Base-by-base conservation (phyloP, 2,113 vertebrate genomes). In the Hymenochirus boettgeri region DNA sequence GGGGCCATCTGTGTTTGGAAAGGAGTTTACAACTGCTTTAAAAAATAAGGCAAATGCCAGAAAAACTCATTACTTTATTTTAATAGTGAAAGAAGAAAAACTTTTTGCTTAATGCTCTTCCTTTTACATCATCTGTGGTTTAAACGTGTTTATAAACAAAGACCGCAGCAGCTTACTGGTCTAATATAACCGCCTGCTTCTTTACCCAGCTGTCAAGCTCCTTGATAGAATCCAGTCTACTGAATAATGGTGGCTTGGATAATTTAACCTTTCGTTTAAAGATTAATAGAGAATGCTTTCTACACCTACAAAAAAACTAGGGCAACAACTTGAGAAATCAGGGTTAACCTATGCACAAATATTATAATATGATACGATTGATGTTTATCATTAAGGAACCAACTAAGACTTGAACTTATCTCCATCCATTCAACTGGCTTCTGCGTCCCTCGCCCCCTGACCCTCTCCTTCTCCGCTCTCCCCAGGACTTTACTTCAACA, bases 111-210 rank as follows among this genome's bases (percentile, higher is more conserved):
- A 66, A 39, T 58, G 55, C 55, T 23, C n/a, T 22, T 37, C 29
- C 47, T 29, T 51, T 66, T 58, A 58, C 29, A 66, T 66, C 55
- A 66, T 66, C 46, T 51, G 64, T 58, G 64, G 64, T 66, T 59
- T 58, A 13, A 21, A 21, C 51, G 31, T 66, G 46, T 66, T 57
- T 66, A 66, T 66, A 66, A 58, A 59, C 64, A 65, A 19, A 57
- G 27, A 65, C 27, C 53, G 19, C 53, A 65, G 63, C 63, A 50
- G 63, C 63, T 58, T 58, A 58, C 46, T 54, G 18, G 7, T 37
- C 22, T 55, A 50, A 58, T 42, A 39, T 58, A 66, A 58, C 55
- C 24, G 4, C 11, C 56, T 25, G 23, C 45, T 52, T 46, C 29
- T 66, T 31, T 37, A 26, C 25, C 33, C 42, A 50, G 26, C 63